These are phyloP conservation scores for Acheta domesticus DNA, from an alignment of 2,888 invertebrate genomes.

Conservation along the genomic window DNA sequence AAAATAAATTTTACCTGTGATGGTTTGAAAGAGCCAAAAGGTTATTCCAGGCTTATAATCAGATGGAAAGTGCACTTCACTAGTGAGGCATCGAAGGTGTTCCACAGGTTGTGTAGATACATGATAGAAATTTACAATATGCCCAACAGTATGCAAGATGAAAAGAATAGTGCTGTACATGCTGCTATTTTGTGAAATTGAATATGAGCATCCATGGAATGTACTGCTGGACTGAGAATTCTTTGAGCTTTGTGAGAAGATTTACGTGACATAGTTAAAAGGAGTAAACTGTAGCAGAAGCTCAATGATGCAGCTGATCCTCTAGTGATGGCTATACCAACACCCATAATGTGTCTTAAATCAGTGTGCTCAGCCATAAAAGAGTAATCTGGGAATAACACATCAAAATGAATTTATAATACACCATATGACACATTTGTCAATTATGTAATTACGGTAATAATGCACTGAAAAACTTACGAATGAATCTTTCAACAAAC, in stretches of 20 bases:
- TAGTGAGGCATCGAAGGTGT: constrained; percentile 85
- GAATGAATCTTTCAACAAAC: constrained; percentile 93
- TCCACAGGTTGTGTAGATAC: constrained; percentile 93
- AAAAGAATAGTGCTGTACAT: constrained; percentile 90
- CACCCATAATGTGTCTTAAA: constrained; percentile 93
- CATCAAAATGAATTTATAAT: background rate
- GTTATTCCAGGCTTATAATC: constrained; percentile 91
- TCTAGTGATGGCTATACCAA: constrained; percentile 90
- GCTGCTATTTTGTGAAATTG: constrained; percentile 97
- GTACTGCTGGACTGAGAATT: constrained; percentile 89
- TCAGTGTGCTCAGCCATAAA: constrained; percentile 96
- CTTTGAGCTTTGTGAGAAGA: constrained; percentile 86
- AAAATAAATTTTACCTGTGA: constrained; percentile 64
- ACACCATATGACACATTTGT: background rate
- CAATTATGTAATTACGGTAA: background rate
- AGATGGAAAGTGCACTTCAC: constrained; percentile 89
- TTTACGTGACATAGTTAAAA: constrained; percentile 92
- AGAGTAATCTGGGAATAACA: constrained; percentile 69
- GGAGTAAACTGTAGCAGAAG: constrained; percentile 86
- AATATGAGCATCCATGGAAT: constrained; percentile 92
- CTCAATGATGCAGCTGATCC: constrained; percentile 92
- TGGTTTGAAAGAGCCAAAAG: constrained; percentile 93
- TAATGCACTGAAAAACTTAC: constrained; percentile 52
- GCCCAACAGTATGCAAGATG: constrained; percentile 89
- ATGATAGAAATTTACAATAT: constrained; percentile 96